Conservation (phyloP, 1,140 invertebrate genomes). For the Euglossa dilemma region DNA sequence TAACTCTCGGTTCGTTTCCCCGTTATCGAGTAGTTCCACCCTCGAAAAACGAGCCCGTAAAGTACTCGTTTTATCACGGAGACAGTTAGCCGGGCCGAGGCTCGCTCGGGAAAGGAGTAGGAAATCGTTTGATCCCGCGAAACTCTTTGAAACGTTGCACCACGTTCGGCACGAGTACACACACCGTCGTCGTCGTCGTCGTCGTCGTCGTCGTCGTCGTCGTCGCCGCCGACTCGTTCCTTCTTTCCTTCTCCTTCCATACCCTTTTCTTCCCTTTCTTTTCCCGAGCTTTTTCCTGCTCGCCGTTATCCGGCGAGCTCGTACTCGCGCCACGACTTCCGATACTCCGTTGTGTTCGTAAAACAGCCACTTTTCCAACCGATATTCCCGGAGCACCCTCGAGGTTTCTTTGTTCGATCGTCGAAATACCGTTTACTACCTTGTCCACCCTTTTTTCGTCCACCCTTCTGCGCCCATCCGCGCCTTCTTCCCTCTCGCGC, state of each 20-base stretch:
- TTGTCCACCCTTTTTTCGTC: constrained; percentile 17
- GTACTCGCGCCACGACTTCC: constrained; percentile 61
- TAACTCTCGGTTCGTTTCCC: not conserved
- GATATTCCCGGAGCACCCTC: constrained; percentile 62
- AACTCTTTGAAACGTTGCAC: constrained; percentile 37
- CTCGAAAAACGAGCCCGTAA: not conserved
- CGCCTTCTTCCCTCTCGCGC: too few relatives aligned
- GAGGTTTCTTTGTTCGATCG: constrained; percentile 71
- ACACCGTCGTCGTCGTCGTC: not conserved
- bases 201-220: too few relatives aligned
- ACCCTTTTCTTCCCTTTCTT: not conserved
- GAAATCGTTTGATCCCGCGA: constrained; percentile 36
- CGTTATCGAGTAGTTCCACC: not conserved
- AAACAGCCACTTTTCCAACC: constrained; percentile 73
- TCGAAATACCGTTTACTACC: constrained; percentile 40
- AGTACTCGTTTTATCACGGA: constrained; percentile 8
- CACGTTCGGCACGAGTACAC: constrained; percentile 20
- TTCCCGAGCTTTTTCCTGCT: constrained; percentile 15
- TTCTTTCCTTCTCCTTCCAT: too few relatives aligned
- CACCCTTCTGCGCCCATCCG: not conserved
- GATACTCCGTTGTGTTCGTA: constrained; percentile 65
- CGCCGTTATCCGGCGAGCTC: constrained; percentile 23
- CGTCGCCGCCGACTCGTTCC: too few relatives aligned
- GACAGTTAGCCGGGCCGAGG: not conserved
- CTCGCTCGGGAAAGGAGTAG: not conserved